These are phyloP conservation scores for Silurus asotus DNA, from an alignment of 2,113 vertebrate species.

Conservation along the genomic window DNA sequence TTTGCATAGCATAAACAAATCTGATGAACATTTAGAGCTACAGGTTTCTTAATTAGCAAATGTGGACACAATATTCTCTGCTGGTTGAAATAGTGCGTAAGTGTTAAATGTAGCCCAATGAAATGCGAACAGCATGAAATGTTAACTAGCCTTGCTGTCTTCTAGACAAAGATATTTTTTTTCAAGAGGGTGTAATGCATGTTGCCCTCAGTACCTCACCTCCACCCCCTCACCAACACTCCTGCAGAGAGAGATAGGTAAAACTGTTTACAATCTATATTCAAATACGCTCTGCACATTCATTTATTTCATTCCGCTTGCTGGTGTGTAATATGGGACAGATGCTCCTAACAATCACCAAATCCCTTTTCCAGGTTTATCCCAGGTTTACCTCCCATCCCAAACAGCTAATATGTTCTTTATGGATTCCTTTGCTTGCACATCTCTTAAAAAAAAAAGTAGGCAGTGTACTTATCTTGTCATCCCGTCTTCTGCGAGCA, in stretches of 20 bases:
- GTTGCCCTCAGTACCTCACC: background rate
- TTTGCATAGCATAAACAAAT: background rate
- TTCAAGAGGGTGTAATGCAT: background rate
- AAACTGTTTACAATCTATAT: slow-evolving; percentile 41
- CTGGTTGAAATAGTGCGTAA: background rate
- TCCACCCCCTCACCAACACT: background rate
- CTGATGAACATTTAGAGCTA: background rate
- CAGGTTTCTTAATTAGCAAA: background rate
- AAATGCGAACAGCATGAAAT: background rate
- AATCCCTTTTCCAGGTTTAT: slow-evolving; percentile 30
- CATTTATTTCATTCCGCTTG: background rate
- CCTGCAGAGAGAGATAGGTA: slow-evolving; percentile 28
- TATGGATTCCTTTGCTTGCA: slow-evolving; percentile 31
- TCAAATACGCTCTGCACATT: slow-evolving; percentile 27
- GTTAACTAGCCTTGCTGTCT: background rate
- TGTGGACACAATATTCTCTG: background rate
- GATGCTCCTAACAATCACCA: slow-evolving; percentile 19
- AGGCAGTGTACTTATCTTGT: slow-evolving; percentile 53
- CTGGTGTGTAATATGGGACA: slow-evolving; percentile 22
- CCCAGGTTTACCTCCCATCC: background rate
- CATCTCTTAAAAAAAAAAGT: slow-evolving; percentile 37
- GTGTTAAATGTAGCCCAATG: background rate
- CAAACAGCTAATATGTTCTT: slow-evolving; percentile 1
- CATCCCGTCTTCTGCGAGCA: slow-evolving; percentile 46
- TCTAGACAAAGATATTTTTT: background rate